phyloP scores from a whole-genome alignment of 2,113 vertebrate genomes.

The Dermatemys mawii region DNA sequence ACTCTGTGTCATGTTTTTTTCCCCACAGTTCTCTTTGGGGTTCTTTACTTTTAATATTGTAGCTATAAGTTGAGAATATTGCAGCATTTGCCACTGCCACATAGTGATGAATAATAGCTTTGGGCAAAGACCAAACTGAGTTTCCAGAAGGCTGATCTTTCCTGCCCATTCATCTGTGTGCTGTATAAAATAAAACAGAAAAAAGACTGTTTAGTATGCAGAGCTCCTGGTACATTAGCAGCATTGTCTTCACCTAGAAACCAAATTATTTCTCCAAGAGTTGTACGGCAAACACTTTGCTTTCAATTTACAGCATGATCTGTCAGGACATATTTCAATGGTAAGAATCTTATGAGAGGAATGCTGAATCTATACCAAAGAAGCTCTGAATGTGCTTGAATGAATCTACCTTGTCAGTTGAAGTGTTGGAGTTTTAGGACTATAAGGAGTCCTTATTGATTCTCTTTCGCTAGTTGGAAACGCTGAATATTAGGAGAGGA shows the following conservation, averaged over 20 bases:
- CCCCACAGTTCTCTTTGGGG: neutral
- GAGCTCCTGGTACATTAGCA: constrained; percentile 43
- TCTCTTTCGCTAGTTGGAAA: neutral
- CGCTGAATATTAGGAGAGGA: neutral
- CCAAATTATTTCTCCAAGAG: constrained; percentile 56
- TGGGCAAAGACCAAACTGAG: constrained; percentile 38
- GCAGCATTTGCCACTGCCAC: neutral
- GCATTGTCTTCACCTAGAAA: constrained; percentile 35
- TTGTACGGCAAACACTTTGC: constrained; percentile 35
- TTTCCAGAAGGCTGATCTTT: constrained; percentile 52
- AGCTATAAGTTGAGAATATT: neutral
- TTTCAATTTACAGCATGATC: constrained; percentile 14
- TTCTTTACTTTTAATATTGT: neutral
- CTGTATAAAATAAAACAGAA: constrained; percentile 12
- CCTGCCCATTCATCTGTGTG: constrained; percentile 19
- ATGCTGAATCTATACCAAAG: neutral
- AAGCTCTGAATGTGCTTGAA: neutral
- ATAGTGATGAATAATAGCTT: constrained; percentile 21
- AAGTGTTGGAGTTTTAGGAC: neutral
- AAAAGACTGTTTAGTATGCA: constrained; percentile 43
- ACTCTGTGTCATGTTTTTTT: neutral
- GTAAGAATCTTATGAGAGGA: constrained; percentile 1
- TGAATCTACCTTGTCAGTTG: neutral
- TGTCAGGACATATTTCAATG: neutral
- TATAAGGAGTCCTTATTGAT: neutral